Base-by-base conservation (phyloP, 2,113 vertebrate genomes). In the Zosterops japonicus region DNA sequence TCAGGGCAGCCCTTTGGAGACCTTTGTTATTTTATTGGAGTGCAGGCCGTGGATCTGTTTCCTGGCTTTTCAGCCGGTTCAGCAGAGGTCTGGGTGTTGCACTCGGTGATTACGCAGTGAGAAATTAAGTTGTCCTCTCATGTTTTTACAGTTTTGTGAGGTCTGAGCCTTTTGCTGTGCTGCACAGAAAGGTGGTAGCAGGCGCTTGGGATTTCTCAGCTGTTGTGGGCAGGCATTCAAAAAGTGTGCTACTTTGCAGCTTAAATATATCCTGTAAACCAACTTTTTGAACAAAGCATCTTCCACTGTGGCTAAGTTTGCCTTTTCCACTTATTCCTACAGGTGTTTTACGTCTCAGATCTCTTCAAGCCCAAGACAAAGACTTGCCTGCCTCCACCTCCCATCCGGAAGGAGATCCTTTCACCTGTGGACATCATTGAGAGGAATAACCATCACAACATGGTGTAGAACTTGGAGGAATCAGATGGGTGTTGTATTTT, bases 261-360 rank as follows among this genome's bases (percentile, higher is more conserved):
- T 25, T 67, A 44, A 55, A 49, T 33, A 5, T 46, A 13, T 29
- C 56, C 39, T 92, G 13, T 49, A 76, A 84, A 46, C 4, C 14
- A 60, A 2, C 7, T 33, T 70, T 67, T 22, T 49, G 31, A 75
- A 27, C 6, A 47, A 44, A 71, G 15, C 23, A 20, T 67, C 5
- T 1, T n/a, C 35, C 31, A 29, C 4, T 11, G 27, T 75, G 24
- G 8, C 87, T 96, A 72, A 96, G 24, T 61, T 72, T 91, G 46
- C 33, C 64, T 83, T 95, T 83, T 91, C 9, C 21, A 3, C 23
- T 97, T 94, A 41, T 8, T 84, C 89, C 96, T 91, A 8, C 95
- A 99, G 99, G 99, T 99, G 36, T 99, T 99, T 94, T 99, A 99
- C 11, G 99, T 99, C 95, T 99, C 99, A 0, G 99, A 99, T 97